Base-by-base conservation (phyloP, 1,140 invertebrate genomes). In the Eubasilissa regina region DNA sequence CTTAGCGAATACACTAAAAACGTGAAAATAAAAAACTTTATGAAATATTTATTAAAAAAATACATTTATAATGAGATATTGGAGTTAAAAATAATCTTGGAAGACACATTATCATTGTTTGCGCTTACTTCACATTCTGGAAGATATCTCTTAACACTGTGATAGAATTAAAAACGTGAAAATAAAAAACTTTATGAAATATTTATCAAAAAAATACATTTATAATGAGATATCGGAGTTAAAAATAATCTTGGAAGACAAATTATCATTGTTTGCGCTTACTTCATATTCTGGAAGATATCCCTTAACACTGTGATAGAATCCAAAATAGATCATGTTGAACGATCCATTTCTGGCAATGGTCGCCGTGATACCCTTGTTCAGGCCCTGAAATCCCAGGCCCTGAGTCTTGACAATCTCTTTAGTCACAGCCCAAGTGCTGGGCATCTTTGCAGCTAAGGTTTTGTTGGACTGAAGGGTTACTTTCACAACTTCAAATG, bases 401-500 rank as follows among this genome's bases (percentile, higher is more conserved):
- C 96, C 94, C 84, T 95, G 88, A 74, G 91, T 91, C 78, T 89
- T 86, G 0, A 97, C 89, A 70, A 98, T 98, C 82, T 94, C 91
- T 83, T 91, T 92, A 0, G 96, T 96, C 15, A 96, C 94, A 19
- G 89, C 84, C 86, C 93, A 94, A 0, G 96, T 96, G 75, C 94
- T 95, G 1, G 94, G 94, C 80, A 91, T 85, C 83, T 93, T 89
- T 21, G 85, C 83, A 11, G 87, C 86, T 35, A 89, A 80, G 6
- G 86, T 87, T 80, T 86, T 91, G 85, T 95, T 94, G 8, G 94
- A 92, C 87, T 95, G 94, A 53, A 95, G 88, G 19, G 94, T 92
- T 1, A 98, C 96, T 91, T 98, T 98, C 0, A 98, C 95, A 48
- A 97, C 95, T 91, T 98, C 97, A 89, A 98, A 98, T 0, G 97